Base-by-base conservation (phyloP, 30 jellyfish, hydroid and myxozoan genomes). In the Catostylus mosaicus region DNA sequence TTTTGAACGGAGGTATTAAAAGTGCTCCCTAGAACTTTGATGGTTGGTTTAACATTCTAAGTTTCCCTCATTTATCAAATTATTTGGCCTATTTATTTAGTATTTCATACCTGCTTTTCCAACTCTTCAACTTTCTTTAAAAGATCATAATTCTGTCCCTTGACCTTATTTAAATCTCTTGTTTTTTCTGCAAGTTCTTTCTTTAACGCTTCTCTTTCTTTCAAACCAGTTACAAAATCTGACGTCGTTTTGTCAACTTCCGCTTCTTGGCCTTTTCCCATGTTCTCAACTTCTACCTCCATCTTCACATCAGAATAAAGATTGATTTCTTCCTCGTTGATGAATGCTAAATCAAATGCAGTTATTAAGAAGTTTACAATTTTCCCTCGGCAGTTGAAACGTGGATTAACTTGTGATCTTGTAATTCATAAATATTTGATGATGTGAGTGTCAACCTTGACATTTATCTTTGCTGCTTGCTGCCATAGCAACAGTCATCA, bases 111-210 rank as follows among this genome's bases (percentile, higher is more conserved):
- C 97, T 84, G 89, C 43, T 90, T 83, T 75, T 90, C 96, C 30
- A 90, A 72, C 30, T 69, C 83, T 40, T 90, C 97, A 43, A 78
- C 33, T 60, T 71, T 90, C 60, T 90, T 90, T 84, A 71, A 18
- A 43, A 90, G 69, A 75, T 90, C 97, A 67, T 90, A 90, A 71
- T 90, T 90, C 74, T 90, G 96, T n/a, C 97, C 90, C 51, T 90
- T 90, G 63, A 83, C 88, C 69, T 73, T 84, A 23, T 84, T 90
- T 77, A 90, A 68, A 77, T 90, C 97, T 24, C 60, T 79, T 20
- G 90, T 77, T 29, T 63, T 68, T 32, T 84, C 90, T 16, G 68
- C 86, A 30, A 90, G 77, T 38, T 90, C 94, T 30, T 76, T 78
- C 72, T 83, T 90, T 72, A 90, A 54, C 14, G 70, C 60, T 38